phyloP scores from a whole-genome alignment of 1,140 invertebrate genomes.

The Pemphigus obesinymphae region DNA sequence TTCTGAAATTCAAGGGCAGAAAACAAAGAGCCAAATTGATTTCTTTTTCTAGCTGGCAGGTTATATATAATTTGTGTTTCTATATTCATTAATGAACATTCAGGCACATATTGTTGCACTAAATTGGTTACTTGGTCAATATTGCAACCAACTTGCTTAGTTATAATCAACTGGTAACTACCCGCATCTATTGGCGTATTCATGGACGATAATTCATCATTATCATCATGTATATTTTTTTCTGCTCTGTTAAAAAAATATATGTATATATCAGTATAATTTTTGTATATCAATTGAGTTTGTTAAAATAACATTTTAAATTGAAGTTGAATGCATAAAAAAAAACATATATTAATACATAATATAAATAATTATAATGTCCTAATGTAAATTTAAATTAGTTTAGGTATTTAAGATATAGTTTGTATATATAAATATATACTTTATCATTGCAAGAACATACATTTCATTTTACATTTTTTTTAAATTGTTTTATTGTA shows the following conservation, averaged over 20 bases:
- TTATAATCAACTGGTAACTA: conserved; percentile 22
- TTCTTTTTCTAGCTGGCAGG: not conserved
- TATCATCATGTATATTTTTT: not conserved
- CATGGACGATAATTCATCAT: not conserved
- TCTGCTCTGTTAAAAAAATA: conserved; percentile 6
- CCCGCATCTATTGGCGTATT: not conserved
- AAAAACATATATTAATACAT: too few relatives aligned
- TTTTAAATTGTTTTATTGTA: too few relatives aligned
- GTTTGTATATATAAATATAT: too few relatives aligned
- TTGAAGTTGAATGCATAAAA: too few relatives aligned
- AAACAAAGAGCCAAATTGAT: conserved; percentile 7
- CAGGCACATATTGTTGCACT: conserved; percentile 23
- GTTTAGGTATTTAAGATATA: too few relatives aligned
- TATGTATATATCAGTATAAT: too few relatives aligned
- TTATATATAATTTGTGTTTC: conserved; percentile 3
- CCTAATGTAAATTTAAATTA: too few relatives aligned
- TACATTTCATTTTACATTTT: too few relatives aligned
- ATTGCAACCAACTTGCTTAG: not conserved
- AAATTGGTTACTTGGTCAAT: not conserved
- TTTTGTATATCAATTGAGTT: too few relatives aligned
- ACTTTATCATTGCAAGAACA: too few relatives aligned
- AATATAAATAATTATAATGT: too few relatives aligned
- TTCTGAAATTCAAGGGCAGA: conserved; percentile 27
- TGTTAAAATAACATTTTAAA: too few relatives aligned
- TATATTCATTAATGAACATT: conserved; percentile 3